These are phyloP conservation scores for Protobothrops mucrosquamatus DNA, from an alignment of 2,113 vertebrate genomes.

Conservation along the genomic window DNA sequence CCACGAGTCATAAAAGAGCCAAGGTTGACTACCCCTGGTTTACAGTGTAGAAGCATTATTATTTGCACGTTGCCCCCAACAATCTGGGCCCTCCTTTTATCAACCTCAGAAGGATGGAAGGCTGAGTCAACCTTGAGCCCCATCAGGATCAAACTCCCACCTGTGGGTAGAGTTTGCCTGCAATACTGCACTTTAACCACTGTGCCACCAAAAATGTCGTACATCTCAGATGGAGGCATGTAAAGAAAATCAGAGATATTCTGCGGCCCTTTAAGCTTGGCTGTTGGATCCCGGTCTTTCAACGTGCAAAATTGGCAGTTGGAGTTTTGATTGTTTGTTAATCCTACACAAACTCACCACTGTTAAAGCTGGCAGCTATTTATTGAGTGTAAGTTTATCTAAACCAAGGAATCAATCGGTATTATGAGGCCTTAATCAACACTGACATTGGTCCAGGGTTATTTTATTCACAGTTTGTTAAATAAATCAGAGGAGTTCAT, in stretches of 20 bases:
- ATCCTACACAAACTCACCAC: not conserved
- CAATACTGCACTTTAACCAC: not conserved
- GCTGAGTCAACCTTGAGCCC: not conserved
- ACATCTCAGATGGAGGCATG: not conserved
- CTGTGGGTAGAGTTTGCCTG: not conserved
- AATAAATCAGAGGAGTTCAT: not conserved
- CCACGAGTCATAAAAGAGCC: no score
- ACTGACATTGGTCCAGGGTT: not conserved
- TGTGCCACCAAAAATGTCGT: not conserved
- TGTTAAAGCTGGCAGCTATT: not conserved
- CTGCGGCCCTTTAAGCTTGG: not conserved
- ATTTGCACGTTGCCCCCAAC: not conserved
- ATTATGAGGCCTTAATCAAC: not conserved
- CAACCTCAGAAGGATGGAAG: not conserved
- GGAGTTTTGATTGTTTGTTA: not conserved
- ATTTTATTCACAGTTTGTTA: not conserved
- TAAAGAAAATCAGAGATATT: not conserved
- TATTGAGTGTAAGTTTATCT: not conserved
- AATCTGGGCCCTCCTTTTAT: not conserved
- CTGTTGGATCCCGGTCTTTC: not conserved
- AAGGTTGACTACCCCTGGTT: not conserved
- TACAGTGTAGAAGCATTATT: not conserved
- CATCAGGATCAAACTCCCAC: not conserved
- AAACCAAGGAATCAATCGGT: not conserved
- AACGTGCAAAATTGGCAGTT: not conserved